A percentile compares a stretch with the other conserved stretches of the same genome.
These are phyloP conservation scores for Lasiurus borealis DNA, from an alignment of 2,113 vertebrate species.

Conservation along the genomic window DNA sequence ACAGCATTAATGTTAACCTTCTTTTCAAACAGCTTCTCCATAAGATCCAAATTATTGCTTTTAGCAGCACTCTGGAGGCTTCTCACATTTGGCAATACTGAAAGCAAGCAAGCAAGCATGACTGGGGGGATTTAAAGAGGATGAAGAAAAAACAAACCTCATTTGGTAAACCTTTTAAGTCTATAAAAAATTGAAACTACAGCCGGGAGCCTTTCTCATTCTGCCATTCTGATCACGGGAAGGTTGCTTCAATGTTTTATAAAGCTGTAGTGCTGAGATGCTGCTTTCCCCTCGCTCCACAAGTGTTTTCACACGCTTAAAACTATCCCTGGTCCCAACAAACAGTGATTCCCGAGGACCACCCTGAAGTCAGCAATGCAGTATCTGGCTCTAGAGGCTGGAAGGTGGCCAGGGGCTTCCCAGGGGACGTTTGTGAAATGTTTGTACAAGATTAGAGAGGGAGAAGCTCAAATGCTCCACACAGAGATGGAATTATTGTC, in stretches of 20 bases:
- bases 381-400: not conserved
- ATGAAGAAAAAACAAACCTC: not conserved
- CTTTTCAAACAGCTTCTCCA: slow-evolving; percentile 76
- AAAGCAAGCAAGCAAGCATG: slow-evolving; percentile 47
- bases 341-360: slow-evolving; percentile 54
- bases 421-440: not conserved
- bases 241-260: not conserved
- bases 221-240: not conserved
- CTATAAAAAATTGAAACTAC: not conserved
- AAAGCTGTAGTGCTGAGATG: not conserved
- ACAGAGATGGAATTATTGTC: slow-evolving; percentile 37
- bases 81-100: slow-evolving; percentile 70
- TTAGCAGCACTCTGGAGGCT: slow-evolving; percentile 73
- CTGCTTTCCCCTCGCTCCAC: not conserved
- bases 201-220: not conserved
- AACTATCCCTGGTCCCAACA: slow-evolving; percentile 12
- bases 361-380: slow-evolving; percentile 26
- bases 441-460: slow-evolving; percentile 28
- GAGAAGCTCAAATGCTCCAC: not conserved
- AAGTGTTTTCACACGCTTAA: slow-evolving; percentile 48
- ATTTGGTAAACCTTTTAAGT: not conserved
- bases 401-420: not conserved
- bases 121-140: not conserved
- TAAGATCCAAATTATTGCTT: slow-evolving; percentile 73
- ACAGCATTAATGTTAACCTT: slow-evolving; percentile 75